Evolutionary conservation across 2,888 invertebrate species (phyloP).

Genomic region (Sarcophaga variegata): DNA sequence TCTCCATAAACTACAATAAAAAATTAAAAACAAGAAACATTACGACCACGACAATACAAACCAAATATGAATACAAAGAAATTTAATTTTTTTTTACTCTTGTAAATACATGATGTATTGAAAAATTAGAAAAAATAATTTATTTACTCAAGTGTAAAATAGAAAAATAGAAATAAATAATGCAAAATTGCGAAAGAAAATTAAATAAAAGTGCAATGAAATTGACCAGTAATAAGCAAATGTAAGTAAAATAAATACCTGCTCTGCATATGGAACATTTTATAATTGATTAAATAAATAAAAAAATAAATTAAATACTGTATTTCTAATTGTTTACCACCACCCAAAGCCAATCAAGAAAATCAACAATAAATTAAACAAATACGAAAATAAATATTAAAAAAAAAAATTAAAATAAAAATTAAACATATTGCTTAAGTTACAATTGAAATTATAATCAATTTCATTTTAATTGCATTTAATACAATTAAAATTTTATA

Average conservation of each 20-base stretch:
- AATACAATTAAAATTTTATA: no score
- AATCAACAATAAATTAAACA: slow-evolving; percentile 19
- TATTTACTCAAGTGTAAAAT: slow-evolving; percentile 37
- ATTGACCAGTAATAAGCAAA: slow-evolving; percentile 6
- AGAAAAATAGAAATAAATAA: slow-evolving; percentile 19
- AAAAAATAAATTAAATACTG: neutral
- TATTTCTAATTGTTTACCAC: slow-evolving; percentile 40
- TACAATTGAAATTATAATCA: neutral
- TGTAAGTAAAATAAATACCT: neutral
- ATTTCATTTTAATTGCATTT: slow-evolving; percentile 10
- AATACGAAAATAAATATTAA: slow-evolving; percentile 13
- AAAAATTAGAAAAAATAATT: neutral
- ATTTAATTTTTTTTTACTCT: no score
- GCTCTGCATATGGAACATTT: slow-evolving; percentile 33
- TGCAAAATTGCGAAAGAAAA: neutral
- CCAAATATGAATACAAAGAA: no score
- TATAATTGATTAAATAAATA: slow-evolving; percentile 17
- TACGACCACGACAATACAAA: no score
- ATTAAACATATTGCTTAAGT: slow-evolving; percentile 50
- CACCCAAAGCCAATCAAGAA: slow-evolving; percentile 43
- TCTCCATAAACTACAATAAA: no score
- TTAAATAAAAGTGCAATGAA: neutral
- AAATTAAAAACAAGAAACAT: no score
- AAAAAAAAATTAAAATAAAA: slow-evolving; percentile 15
- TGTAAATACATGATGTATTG: neutral